A percentile compares a stretch with the other conserved stretches of the same genome.
phyloP scores from a whole-genome alignment of 2,888 invertebrate species.

The Eugnorisma glareosa region DNA sequence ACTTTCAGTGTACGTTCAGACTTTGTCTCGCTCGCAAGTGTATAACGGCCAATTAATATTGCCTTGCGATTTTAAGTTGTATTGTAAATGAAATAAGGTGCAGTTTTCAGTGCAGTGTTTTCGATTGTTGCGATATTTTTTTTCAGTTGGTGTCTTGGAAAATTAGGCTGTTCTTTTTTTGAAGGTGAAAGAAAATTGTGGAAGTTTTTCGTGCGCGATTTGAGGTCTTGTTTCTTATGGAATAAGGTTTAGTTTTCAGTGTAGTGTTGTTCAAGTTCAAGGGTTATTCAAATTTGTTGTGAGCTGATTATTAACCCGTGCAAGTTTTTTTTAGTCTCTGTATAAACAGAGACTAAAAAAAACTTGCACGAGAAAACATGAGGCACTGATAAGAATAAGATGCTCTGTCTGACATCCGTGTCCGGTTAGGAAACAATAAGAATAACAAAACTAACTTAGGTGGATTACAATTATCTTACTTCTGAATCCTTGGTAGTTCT shows the following conservation, averaged over 20 bases:
- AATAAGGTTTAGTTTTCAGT: constrained; percentile 39
- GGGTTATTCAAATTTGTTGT: not conserved
- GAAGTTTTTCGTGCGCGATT: not conserved
- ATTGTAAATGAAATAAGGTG: not conserved
- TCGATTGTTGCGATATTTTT: constrained; percentile 3
- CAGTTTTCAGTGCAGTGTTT: constrained; percentile 37
- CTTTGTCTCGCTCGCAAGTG: constrained; percentile 35
- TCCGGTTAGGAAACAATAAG: not conserved
- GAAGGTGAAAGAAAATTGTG: not conserved
- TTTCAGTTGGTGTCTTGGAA: not conserved
- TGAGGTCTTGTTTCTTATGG: not conserved
- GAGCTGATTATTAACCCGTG: constrained; percentile 8
- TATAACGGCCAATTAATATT: not conserved
- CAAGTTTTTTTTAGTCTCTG: constrained; percentile 5
- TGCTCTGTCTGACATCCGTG: not conserved
- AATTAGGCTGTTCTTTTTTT: not conserved
- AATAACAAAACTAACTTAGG: not conserved
- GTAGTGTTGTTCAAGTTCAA: constrained; percentile 5
- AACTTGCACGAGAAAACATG: constrained; percentile 22
- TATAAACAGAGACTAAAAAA: not conserved
- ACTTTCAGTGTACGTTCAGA: constrained; percentile 51
- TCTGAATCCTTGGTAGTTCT: not conserved
- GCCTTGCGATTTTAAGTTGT: constrained; percentile 6
- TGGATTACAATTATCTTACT: not conserved
- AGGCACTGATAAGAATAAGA: constrained; percentile 1